Base-by-base conservation (phyloP, 2,888 invertebrate genomes). In the Aporophyla nigra region DNA sequence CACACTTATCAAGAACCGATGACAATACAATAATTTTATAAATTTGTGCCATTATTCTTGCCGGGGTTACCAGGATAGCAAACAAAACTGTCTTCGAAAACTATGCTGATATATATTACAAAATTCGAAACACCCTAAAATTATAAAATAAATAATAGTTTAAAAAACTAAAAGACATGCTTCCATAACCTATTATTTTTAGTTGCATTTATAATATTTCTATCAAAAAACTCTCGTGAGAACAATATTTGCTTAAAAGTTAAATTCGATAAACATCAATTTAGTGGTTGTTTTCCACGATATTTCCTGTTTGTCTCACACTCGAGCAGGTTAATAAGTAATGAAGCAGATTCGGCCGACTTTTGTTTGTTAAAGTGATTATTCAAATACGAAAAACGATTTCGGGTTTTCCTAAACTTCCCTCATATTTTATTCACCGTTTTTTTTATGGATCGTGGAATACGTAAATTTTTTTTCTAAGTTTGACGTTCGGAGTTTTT, bases 291-390 rank as follows among this genome's bases (percentile, higher is more conserved):
- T 78, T 87, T 81, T 86, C 75, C 70, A 77, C 80, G 75, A 74
- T 76, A 80, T 90, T 90, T 87, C 85, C 87, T 90, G 90, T 92
- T 92, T 93, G 93, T 94, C 93, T 92, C 92, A 88, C 88, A 92
- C 91, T 92, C 92, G 92, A 93, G 91, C 93, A 94, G 94, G 94
- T 96, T 96, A 96, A 96, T 96, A 96, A 96, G 92, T 96, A 96
- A 96, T 96, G 96, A 96, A 94, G 93, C 90, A 92, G 93, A 93
- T 94, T 94, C 94, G 92, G 90, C 90, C 88, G 93, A 95, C 94
- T 96, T 96, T 95, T 96, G 95, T 96, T 96, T 96, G 95, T 95
- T 95, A 95, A 96, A 96, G 95, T 96, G 95, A 96, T 96, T 96
- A 96, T 96, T 96, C 95, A 96, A 96, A 96, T 96, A 95, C 93